Percentiles rank a stretch among this genome's conserved stretches.
phyloP scores from a whole-genome alignment of 64 coral and sea anemone genomes.

The Montipora cactus region DNA sequence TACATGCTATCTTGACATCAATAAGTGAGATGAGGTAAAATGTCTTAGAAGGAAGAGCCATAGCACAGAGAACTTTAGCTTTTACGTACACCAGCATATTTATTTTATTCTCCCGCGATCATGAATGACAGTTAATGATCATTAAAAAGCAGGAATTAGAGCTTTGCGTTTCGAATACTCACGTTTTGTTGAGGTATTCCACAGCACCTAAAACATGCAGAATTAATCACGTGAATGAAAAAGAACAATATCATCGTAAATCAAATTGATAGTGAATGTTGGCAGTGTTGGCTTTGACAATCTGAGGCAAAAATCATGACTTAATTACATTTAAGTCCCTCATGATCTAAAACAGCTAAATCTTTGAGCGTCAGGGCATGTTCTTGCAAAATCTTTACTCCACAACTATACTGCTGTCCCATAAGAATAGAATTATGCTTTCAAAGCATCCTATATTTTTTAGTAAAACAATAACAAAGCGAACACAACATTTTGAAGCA shows the following conservation, averaged over 20 bases:
- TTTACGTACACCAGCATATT: no score
- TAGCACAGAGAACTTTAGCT: no score
- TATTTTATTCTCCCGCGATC: no score
- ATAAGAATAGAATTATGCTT: neutral
- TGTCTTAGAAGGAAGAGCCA: no score
- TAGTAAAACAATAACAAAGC: neutral
- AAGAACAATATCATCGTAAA: neutral
- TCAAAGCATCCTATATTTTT: neutral
- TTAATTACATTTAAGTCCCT: slow-evolving; percentile 68
- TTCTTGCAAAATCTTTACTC: slow-evolving; percentile 81
- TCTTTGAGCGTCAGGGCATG: slow-evolving; percentile 81
- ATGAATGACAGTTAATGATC: no score
- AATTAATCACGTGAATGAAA: slow-evolving; percentile 7
- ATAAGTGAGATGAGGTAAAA: no score
- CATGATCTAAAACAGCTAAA: slow-evolving; percentile 77
- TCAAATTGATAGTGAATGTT: neutral
- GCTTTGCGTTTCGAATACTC: slow-evolving; percentile 1
- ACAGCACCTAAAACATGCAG: slow-evolving; percentile 70
- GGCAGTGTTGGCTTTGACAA: no score
- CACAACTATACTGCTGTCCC: slow-evolving; percentile 93
- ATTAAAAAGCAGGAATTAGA: no score
- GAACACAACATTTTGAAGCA: neutral
- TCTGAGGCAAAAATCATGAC: no score
- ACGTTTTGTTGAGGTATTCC: slow-evolving; percentile 87
- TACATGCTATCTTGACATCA: no score